phyloP scores from a whole-genome alignment of 2,113 vertebrate species.

The Xenopus tropicalis region UCB_Xtro_10.0 CM004443.2:161349501-161350000 shows the following conservation, averaged over 20 bases:
- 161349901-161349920: conserved; percentile 87
- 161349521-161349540: no score
- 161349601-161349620: conserved; percentile 90
- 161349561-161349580: conserved; percentile 91
- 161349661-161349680: conserved; percentile 98
- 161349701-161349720: conserved; percentile 85
- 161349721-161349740: background rate
- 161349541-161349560: background rate
- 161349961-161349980: conserved; percentile 91
- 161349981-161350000: conserved; percentile 89
- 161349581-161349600: conserved; percentile 94
- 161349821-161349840: no score
- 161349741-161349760: no score
- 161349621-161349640: conserved; percentile 92
- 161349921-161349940: conserved; percentile 92
- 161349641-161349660: conserved; percentile 91
- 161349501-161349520: no score
- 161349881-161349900: conserved; percentile 89
- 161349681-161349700: conserved; percentile 93
- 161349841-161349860: no score
- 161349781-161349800: no score
- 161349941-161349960: conserved; percentile 88
- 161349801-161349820: no score
- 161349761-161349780: no score
- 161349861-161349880: conserved; percentile 62